A percentile compares a stretch with the other conserved stretches of the same genome.
Evolutionary conservation across 2,113 vertebrate genomes (phyloP).

Genomic region (Hydropotes inermis): DNA sequence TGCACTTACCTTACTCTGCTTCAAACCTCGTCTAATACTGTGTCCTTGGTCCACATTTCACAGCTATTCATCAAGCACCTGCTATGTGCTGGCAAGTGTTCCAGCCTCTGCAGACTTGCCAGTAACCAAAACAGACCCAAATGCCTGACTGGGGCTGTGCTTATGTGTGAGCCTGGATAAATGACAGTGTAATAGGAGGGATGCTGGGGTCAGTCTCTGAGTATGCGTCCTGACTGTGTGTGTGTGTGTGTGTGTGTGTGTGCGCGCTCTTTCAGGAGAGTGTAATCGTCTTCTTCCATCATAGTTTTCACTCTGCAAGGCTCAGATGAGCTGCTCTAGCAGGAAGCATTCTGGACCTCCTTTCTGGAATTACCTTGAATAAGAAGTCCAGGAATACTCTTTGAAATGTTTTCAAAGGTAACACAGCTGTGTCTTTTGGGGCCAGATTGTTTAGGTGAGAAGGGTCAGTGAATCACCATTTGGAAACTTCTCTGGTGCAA

Average conservation of each 20-base stretch:
- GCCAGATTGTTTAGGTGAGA: not conserved
- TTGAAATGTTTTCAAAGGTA: not conserved
- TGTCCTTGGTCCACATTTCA: not conserved
- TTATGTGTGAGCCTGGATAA: not conserved
- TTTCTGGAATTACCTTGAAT: not conserved
- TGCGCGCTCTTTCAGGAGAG: not conserved
- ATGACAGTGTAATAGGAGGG: fast-evolving
- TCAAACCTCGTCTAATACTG: not conserved
- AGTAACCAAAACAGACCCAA: not conserved
- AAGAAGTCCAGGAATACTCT: not conserved
- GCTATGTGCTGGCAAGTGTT: not conserved
- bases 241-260: not conserved
- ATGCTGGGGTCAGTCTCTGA: not conserved
- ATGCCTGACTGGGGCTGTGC: not conserved
- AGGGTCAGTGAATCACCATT: not conserved
- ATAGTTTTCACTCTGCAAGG: not conserved
- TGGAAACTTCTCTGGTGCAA: not conserved
- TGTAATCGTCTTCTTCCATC: not conserved
- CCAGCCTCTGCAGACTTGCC: not conserved
- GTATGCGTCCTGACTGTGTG: not conserved
- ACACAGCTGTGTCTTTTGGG: not conserved
- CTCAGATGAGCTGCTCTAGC: not conserved
- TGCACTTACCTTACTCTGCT: not conserved
- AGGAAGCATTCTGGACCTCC: not conserved
- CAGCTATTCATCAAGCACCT: not conserved